Evolutionary conservation across 2,888 invertebrate species (phyloP), one percentile per base, ranked within the genome.

Genomic region (Cephus rjabovi): DNA sequence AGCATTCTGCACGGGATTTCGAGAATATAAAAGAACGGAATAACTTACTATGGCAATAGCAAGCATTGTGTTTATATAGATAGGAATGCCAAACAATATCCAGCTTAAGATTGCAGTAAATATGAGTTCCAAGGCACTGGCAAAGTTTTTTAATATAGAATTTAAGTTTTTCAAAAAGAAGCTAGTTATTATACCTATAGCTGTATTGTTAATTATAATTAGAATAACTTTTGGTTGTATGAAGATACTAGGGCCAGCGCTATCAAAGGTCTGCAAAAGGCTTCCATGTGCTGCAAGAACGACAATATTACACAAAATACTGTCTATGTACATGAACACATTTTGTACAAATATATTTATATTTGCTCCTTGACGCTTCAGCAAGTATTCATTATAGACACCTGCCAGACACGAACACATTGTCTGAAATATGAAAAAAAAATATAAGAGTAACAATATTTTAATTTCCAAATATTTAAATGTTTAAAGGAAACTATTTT

Each of bases 91-190:
- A 90, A 98, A 98, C 75, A 98, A 92, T 75, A 97, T 89, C 93
- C 96, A 97, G 86, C 97, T 97, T 0, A 98, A 93, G 23, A 98
- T 93, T 0, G 98, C 98, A 0, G 98, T 98, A 87, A 98, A 96
- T 77, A 98, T 93, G 56, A 98, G 92, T 90, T 98, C 98, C 85
- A 98, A 92, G 23, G 98, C 98, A 92, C 98, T 97, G 1, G 98
- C 98, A 92, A 98, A 98, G 0, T 98, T 98, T 93, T 99, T 98
- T 77, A 98, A 93, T 88, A 99, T 98, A 0, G 98, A 98, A 91
- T 98, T 98, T 86, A 98, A 93, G 86, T 96, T 97, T 91, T 97
- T 97, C 34, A 99, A 93, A 90, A 98, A 98, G 91, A 98, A 96
- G 91, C 97, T 97, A 0, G 98, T 98, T 0, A 97, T 96, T 85